Percentiles rank a stretch among this genome's conserved stretches.
phyloP scores from a whole-genome alignment of 2,797 vertebrate species.

The Eurystomus glaucurus region DNA sequence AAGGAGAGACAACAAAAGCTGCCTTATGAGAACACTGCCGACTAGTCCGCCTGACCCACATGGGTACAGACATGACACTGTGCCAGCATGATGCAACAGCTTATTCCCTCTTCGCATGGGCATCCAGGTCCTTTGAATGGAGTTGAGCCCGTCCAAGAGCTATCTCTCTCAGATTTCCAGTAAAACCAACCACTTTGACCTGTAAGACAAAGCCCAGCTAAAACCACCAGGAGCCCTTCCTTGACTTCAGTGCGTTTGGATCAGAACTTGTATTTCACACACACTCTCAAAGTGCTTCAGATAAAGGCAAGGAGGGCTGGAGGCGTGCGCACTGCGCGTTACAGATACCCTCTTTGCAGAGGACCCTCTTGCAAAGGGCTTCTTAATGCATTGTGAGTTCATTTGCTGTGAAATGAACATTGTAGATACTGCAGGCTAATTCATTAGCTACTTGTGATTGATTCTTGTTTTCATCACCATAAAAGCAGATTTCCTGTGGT shows the following conservation, averaged over 20 bases:
- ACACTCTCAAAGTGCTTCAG: accelerated
- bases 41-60: neutral
- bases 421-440: conserved; percentile 5
- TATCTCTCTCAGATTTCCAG: neutral
- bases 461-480: conserved; percentile 43
- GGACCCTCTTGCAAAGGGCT: neutral
- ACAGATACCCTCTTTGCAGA: neutral
- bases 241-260: neutral
- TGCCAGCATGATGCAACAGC: neutral
- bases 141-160: neutral
- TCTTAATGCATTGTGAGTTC: neutral
- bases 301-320: neutral
- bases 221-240: neutral
- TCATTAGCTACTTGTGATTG: conserved; percentile 23
- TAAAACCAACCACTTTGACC: neutral
- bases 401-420: neutral
- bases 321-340: accelerated
- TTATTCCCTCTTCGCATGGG: neutral
- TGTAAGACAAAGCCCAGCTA: neutral
- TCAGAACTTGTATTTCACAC: neutral
- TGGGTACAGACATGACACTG: neutral
- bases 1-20: neutral
- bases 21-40: neutral
- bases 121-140: neutral
- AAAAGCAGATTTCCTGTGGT: conserved; percentile 34